Conservation (phyloP, 2,888 invertebrate genomes). For the Xestia rhomboidea region DNA sequence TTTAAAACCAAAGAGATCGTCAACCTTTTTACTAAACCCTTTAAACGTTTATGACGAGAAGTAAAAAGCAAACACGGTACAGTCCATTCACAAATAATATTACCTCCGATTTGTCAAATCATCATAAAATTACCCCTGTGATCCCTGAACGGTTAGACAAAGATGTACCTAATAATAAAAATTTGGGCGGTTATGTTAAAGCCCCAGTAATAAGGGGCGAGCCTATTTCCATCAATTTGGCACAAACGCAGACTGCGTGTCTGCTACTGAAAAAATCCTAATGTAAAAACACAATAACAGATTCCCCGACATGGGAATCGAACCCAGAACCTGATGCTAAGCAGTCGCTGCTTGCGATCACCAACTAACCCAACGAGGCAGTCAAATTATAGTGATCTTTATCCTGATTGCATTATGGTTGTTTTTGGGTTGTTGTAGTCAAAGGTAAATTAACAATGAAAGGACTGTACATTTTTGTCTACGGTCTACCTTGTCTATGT, state of each 20-base stretch:
- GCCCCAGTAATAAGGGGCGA: no score
- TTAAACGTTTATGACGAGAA: constrained; percentile 41
- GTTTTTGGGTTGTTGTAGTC: no score
- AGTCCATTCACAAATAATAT: neutral
- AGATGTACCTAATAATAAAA: no score
- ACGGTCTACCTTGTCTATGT: constrained; percentile 55
- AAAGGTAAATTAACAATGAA: neutral
- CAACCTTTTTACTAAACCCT: constrained; percentile 49
- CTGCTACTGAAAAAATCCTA: neutral
- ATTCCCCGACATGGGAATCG: neutral
- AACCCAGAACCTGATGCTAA: neutral
- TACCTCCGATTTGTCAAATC: neutral
- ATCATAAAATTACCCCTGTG: neutral
- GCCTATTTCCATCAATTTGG: neutral
- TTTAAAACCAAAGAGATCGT: constrained; percentile 46
- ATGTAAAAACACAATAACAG: neutral
- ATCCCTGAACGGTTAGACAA: no score
- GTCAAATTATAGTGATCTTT: neutral
- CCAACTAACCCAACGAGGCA: neutral
- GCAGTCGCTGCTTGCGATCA: neutral
- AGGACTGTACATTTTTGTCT: constrained; percentile 45
- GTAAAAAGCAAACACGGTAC: constrained; percentile 42
- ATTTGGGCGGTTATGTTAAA: no score
- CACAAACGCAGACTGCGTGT: neutral
- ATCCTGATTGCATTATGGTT: neutral